These are phyloP conservation scores for Eupelmus urozonus DNA, from an alignment of 2,888 invertebrate genomes.

Conservation along the genomic window DNA sequence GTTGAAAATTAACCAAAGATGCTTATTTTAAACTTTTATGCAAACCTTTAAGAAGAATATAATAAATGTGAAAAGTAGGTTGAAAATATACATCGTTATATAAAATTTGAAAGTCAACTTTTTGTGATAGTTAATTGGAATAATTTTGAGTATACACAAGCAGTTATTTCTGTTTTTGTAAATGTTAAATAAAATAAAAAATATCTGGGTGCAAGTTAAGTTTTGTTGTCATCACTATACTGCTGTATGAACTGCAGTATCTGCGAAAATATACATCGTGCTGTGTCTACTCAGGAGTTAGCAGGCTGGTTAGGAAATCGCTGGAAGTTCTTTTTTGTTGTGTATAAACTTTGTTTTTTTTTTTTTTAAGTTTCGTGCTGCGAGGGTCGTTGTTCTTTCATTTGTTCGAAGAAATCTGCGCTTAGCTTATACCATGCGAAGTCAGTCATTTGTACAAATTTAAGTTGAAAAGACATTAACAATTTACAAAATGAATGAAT, in stretches of 20 bases:
- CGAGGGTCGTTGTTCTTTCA: conserved; percentile 16
- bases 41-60: background rate
- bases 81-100: conserved; percentile 22
- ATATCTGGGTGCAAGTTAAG: conserved; percentile 5
- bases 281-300: conserved; percentile 30
- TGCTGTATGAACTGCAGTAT: conserved; percentile 22
- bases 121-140: conserved; percentile 49
- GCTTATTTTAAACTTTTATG: conserved; percentile 24
- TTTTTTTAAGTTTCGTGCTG: conserved; percentile 13
- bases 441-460: conserved; percentile 73
- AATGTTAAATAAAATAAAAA: conserved; percentile 14
- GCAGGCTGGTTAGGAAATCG: conserved; percentile 22
- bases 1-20: background rate
- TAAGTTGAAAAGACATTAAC: conserved; percentile 66
- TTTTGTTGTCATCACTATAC: conserved; percentile 10
- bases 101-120: conserved; percentile 35
- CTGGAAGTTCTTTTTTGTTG: conserved; percentile 5
- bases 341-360: conserved; percentile 15
- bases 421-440: conserved; percentile 65
- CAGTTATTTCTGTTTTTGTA: conserved; percentile 22
- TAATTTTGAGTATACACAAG: background rate
- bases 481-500: conserved; percentile 67
- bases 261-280: conserved; percentile 14
- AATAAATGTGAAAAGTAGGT: conserved; percentile 16
- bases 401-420: conserved; percentile 13